Conservation (phyloP, 1,140 invertebrate genomes). For the Ceratina australensis region DNA sequence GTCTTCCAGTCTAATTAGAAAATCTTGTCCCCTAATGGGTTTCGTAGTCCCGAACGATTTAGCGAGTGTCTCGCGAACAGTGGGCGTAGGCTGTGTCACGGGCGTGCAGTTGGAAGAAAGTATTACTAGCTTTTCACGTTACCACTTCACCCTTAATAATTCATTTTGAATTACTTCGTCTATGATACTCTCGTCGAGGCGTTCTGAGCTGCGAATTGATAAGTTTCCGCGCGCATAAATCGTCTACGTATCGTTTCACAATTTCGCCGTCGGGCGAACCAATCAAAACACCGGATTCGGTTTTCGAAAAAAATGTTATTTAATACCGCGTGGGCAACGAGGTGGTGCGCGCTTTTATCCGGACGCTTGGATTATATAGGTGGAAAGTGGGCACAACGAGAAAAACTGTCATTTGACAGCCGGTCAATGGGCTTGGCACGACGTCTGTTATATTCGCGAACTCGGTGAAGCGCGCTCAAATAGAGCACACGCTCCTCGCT, state of each 20-base stretch:
- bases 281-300: slow-evolving; percentile 1
- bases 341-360: slow-evolving; percentile 13
- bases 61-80: too few relatives aligned
- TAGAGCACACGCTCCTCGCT: too few relatives aligned
- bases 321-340: slow-evolving; percentile 40
- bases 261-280: neutral
- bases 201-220: neutral
- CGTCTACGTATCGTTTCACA: neutral
- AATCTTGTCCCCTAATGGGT: too few relatives aligned
- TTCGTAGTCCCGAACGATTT: too few relatives aligned
- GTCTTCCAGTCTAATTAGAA: too few relatives aligned
- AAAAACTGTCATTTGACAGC: slow-evolving; percentile 38
- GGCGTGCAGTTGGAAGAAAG: neutral
- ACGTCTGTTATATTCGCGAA: slow-evolving; percentile 14
- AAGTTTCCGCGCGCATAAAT: neutral
- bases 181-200: too few relatives aligned
- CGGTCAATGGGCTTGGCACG: slow-evolving; percentile 32
- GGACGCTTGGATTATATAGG: slow-evolving; percentile 38
- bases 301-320: slow-evolving; percentile 23
- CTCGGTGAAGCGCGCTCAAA: neutral
- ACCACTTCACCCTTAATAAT: neutral
- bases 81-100: too few relatives aligned
- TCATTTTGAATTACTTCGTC: neutral
- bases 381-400: slow-evolving; percentile 44
- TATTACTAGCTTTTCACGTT: neutral